A percentile compares a stretch with the other conserved stretches of the same genome.
Conservation (phyloP, 2,888 invertebrate species). For the Cheilosia soror region DNA sequence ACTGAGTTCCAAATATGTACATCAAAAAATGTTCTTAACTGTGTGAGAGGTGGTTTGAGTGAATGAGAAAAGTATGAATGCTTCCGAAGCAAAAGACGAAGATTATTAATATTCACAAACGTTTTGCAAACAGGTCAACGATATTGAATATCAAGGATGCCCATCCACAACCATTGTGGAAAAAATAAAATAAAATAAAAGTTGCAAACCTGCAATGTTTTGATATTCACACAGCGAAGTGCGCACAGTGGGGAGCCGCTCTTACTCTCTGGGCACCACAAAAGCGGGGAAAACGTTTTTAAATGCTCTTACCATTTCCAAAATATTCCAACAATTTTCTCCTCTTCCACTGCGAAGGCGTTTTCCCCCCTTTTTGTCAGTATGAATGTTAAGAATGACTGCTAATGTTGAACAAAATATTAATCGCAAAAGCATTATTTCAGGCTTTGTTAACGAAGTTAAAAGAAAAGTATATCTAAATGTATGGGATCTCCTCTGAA, state of each 20-base stretch:
- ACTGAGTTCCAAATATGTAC: slow-evolving; percentile 60
- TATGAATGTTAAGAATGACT: slow-evolving; percentile 78
- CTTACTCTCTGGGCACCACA: slow-evolving; percentile 61
- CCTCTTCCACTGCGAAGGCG: slow-evolving; percentile 4
- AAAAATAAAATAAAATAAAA: slow-evolving; percentile 36
- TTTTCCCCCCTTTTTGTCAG: slow-evolving; percentile 61
- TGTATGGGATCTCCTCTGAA: slow-evolving; percentile 75
- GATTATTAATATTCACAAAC: slow-evolving; percentile 75
- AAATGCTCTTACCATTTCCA: background rate
- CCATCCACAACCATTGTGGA: slow-evolving; percentile 68
- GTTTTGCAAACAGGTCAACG: slow-evolving; percentile 76
- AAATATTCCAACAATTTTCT: background rate
- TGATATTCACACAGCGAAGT: slow-evolving; percentile 34
- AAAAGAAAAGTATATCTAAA: slow-evolving; percentile 75
- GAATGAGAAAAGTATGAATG: slow-evolving; percentile 73
- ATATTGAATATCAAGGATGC: slow-evolving; percentile 67
- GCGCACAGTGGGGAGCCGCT: slow-evolving; percentile 57
- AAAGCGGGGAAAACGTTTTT: slow-evolving; percentile 49
- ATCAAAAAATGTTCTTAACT: slow-evolving; percentile 43
- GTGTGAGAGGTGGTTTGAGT: slow-evolving; percentile 67
- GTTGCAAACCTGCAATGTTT: slow-evolving; percentile 46
- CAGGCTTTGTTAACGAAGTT: slow-evolving; percentile 78
- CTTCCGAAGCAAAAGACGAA: slow-evolving; percentile 69
- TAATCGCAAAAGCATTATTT: slow-evolving; percentile 80
- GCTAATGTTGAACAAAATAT: slow-evolving; percentile 78